These are phyloP conservation scores for Lepidocolaptes lacrymiger DNA, from an alignment of 2,797 vertebrate genomes.

Conservation along the genomic window DNA sequence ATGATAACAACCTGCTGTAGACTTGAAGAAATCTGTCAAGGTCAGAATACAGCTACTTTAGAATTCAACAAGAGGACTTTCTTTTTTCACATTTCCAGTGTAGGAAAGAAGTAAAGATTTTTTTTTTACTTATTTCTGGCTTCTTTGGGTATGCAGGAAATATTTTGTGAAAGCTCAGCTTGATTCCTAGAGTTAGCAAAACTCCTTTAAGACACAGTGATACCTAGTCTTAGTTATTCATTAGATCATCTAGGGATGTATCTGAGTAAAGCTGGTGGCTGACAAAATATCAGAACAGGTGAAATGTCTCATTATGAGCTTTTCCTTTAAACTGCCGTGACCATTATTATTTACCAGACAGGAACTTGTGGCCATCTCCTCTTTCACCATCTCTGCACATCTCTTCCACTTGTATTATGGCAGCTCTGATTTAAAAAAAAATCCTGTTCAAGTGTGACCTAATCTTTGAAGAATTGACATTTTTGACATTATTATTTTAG, in stretches of 20 bases:
- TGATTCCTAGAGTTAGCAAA: background rate
- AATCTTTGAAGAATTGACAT: background rate
- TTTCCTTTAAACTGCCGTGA: background rate
- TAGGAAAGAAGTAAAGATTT: background rate
- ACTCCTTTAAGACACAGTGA: background rate
- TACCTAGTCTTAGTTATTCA: background rate
- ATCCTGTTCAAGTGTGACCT: background rate
- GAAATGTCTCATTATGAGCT: background rate
- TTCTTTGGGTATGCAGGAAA: background rate
- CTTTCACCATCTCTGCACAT: background rate
- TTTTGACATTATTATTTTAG: background rate
- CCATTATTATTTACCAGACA: background rate
- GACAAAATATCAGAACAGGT: background rate
- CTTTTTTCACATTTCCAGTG: background rate
- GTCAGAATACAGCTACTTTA: background rate
- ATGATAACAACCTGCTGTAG: background rate
- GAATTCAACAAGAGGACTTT: background rate
- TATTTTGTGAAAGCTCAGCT: background rate
- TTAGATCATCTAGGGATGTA: background rate
- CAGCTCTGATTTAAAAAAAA: background rate
- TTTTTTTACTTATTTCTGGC: background rate
- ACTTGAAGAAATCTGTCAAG: background rate
- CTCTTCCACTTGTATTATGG: background rate
- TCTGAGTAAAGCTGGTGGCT: background rate
- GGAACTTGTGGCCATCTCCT: background rate